These are phyloP conservation scores for Sebastes oblongus DNA, from an alignment of 2,797 vertebrate species.

Conservation along the genomic window DNA sequence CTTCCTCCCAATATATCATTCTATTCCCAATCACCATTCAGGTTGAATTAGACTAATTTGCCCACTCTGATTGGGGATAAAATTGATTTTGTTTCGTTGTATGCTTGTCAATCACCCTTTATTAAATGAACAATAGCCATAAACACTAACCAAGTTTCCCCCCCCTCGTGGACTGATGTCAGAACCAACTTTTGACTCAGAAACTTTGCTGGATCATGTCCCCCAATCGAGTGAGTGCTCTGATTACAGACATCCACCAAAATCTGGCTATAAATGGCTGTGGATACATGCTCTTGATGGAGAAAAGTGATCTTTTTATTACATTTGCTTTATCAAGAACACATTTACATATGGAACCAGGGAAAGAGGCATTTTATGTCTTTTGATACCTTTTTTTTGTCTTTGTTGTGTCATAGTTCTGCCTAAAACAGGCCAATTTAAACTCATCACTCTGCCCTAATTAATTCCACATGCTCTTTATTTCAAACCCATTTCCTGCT, in stretches of 20 bases:
- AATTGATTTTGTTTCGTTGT: conserved; percentile 42
- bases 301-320: conserved; percentile 44
- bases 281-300: conserved; percentile 2
- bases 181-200: conserved; percentile 23
- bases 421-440: conserved; percentile 35
- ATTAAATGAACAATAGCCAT: conserved; percentile 55
- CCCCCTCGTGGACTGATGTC: conserved; percentile 25
- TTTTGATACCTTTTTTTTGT: not conserved
- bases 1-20: conserved; percentile 28
- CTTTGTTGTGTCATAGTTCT: conserved; percentile 30
- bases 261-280: not conserved
- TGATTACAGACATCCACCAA: conserved; percentile 47
- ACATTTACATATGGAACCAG: conserved; percentile 33
- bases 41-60: conserved; percentile 61
- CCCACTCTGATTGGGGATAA: conserved; percentile 52
- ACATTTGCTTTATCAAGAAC: conserved; percentile 44
- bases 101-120: conserved; percentile 58
- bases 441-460: conserved; percentile 51
- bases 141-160: conserved; percentile 16
- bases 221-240: conserved; percentile 5
- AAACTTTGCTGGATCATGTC: conserved; percentile 37
- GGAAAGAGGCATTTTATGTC: not conserved
- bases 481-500: conserved; percentile 29
- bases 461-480: conserved; percentile 62
- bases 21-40: conserved; percentile 53